These are phyloP conservation scores for Synanthedon formicaeformis DNA, from an alignment of 2,888 invertebrate genomes.

Conservation along the genomic window DNA sequence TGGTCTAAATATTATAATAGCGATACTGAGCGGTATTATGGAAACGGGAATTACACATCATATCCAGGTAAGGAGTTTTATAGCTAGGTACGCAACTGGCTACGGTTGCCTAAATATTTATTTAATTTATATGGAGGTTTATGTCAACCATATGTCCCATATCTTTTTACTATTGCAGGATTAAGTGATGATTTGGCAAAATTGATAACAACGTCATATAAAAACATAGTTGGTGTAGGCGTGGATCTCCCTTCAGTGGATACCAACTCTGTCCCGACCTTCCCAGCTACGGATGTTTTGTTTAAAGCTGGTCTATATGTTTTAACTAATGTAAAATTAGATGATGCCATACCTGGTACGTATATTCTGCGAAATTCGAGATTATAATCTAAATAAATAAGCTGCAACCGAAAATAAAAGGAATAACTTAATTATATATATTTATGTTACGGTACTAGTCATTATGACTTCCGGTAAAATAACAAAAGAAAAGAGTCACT, in stretches of 20 bases:
- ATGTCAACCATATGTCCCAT: too few relatives aligned
- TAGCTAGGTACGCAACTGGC: too few relatives aligned
- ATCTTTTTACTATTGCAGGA: constrained; percentile 33
- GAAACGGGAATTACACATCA: background rate
- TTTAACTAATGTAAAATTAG: constrained; percentile 75
- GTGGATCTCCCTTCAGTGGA: constrained; percentile 76
- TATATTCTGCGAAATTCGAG: background rate
- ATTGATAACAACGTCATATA: constrained; percentile 67
- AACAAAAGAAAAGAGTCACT: too few relatives aligned
- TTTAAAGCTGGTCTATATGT: constrained; percentile 62
- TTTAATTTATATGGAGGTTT: too few relatives aligned
- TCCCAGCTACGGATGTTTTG: constrained; percentile 32
- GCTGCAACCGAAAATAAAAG: too few relatives aligned
- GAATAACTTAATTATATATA: too few relatives aligned
- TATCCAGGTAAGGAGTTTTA: background rate
- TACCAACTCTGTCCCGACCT: constrained; percentile 47
- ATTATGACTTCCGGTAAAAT: too few relatives aligned
- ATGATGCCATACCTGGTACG: constrained; percentile 49
- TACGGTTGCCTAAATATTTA: too few relatives aligned
- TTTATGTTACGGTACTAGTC: too few relatives aligned
- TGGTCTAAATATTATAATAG: constrained; percentile 48
- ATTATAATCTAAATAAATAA: too few relatives aligned
- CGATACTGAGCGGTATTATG: background rate
- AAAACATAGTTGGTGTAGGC: constrained; percentile 74
- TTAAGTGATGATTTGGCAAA: constrained; percentile 70